Evolutionary conservation across 2,888 invertebrate species (phyloP), one percentile per base, ranked within the genome.

Genomic region (Adelphocoris suturalis): DNA sequence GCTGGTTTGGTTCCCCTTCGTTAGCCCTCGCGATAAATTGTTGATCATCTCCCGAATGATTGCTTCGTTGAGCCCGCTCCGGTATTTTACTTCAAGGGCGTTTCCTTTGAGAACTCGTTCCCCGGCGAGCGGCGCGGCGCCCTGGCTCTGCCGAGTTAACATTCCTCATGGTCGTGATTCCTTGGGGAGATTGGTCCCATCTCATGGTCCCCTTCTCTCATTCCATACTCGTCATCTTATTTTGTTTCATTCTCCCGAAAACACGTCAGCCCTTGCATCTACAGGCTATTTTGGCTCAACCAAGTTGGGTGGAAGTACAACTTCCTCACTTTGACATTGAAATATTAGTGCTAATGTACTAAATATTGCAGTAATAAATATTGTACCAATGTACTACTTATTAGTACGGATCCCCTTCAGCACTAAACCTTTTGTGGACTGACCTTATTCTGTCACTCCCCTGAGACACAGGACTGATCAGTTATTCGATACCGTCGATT

Each of bases 21-120:
- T 23, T 68, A 68, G 19, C 68, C 23, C 23, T 23, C 5, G 68
- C 23, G 68, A 68, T 68, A 68, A 68, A 68, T 68, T 68, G 68
- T 68, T 68, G 68, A 68, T 68, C 68, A 23, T 68, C 68, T 68
- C 68, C 68, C 68, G 68, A 68, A 68, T 68, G 68, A 68, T 68
- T 68, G 68, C 68, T 68, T 68, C 68, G 68, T 68, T 68, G 68
- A 68, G 68, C 68, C 68, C 68, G 68, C 68, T 68, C 23, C 68
- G 68, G 68, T 68, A 68, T 68, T 68, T 68, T 68, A 23, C 68
- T 68, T 68, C 68, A 68, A 68, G 68, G 68, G 68, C 68, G 68
- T 68, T 68, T 68, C 68, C 68, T 68, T 68, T 68, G 68, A 68
- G 68, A 68, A 68, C 68, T 68, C 68, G 68, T 78, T 78, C 78